phyloP scores from a whole-genome alignment of 2,888 invertebrate species.

The Patella ulyssiponensis region DNA sequence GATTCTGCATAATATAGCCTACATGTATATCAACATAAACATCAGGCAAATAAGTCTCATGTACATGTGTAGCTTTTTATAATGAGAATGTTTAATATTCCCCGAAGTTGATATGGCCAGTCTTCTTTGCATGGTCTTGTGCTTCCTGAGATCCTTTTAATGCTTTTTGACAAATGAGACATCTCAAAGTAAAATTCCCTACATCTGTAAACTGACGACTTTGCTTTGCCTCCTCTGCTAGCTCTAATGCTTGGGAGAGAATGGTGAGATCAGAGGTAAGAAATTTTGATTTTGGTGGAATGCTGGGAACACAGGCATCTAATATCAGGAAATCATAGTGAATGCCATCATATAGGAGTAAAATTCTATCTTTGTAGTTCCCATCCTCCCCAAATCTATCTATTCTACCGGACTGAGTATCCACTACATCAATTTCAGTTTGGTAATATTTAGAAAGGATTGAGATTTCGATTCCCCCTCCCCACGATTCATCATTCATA shows the following conservation, averaged over 20 bases:
- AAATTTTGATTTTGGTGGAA: constrained; percentile 83
- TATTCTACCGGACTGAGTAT: constrained; percentile 87
- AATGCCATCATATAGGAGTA: constrained; percentile 93
- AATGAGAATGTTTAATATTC: constrained; percentile 63
- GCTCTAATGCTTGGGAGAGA: constrained; percentile 84
- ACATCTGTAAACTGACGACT: constrained; percentile 93
- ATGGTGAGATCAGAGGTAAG: constrained; percentile 82
- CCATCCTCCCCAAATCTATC: constrained; percentile 94
- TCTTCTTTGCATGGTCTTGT: constrained; percentile 86
- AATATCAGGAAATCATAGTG: constrained; percentile 95
- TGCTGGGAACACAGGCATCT: constrained; percentile 77
- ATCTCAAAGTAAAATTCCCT: constrained; percentile 87
- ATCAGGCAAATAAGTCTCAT: too few species aligned
- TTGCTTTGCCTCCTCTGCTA: constrained; percentile 90
- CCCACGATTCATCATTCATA: constrained; percentile 85
- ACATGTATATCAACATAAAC: too few species aligned
- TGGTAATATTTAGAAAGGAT: constrained; percentile 88
- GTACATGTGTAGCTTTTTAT: too few species aligned
- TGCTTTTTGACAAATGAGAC: constrained; percentile 84
- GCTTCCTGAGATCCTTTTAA: constrained; percentile 87
- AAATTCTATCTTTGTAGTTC: constrained; percentile 85
- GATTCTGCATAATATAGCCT: too few species aligned
- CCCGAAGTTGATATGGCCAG: constrained; percentile 80
- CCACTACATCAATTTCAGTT: constrained; percentile 93
- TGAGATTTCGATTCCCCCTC: constrained; percentile 94